Percentiles rank a stretch among this genome's conserved stretches.
Conservation (phyloP, 2,888 invertebrate genomes). For the Drosophila fungiperda region DNA sequence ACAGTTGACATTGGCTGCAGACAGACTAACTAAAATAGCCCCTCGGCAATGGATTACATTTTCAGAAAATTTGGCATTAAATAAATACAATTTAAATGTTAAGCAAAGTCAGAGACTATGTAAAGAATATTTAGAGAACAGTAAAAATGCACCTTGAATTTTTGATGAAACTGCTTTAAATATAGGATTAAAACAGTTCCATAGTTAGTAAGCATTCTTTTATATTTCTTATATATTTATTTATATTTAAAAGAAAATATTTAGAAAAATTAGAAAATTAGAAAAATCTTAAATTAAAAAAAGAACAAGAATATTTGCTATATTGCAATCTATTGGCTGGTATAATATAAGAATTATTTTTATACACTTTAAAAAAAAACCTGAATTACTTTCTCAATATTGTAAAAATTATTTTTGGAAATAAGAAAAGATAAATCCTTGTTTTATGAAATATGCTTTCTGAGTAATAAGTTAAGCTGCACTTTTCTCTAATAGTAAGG, state of each 20-base stretch:
- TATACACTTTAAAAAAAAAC: background rate
- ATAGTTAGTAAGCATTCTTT: no score
- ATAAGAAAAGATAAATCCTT: no score
- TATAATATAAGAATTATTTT: background rate
- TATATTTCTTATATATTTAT: no score
- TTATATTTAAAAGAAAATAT: no score
- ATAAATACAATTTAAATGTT: background rate
- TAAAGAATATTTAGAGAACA: background rate
- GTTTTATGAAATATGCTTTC: background rate
- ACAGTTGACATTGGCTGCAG: conserved; percentile 17
- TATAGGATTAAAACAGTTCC: background rate
- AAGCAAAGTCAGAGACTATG: background rate
- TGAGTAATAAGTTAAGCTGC: background rate
- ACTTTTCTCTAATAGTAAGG: background rate
- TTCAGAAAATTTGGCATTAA: background rate
- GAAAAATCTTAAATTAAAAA: background rate
- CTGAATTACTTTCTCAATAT: background rate
- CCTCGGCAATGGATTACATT: background rate
- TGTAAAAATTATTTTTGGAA: fast-evolving
- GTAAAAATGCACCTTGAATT: fast-evolving
- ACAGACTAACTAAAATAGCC: background rate
- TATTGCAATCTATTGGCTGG: fast-evolving
- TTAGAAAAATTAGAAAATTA: background rate
- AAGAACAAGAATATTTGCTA: background rate
- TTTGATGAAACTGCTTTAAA: background rate